These are phyloP conservation scores for Drosophila villosipedis DNA, from an alignment of 2,888 invertebrate species.

Conservation along the genomic window DNA sequence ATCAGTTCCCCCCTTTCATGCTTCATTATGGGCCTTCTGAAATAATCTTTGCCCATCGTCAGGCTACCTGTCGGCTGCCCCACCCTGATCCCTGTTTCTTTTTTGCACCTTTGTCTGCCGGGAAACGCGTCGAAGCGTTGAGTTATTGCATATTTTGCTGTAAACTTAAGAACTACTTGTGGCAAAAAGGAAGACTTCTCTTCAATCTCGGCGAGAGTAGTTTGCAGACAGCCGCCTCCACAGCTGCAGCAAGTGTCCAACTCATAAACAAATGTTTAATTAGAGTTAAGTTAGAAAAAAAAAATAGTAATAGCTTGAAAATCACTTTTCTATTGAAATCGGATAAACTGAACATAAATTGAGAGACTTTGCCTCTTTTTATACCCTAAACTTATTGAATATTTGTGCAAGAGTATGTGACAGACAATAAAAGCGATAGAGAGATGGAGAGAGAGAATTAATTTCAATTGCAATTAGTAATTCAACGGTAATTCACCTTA, in stretches of 20 bases:
- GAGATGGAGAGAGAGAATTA: too few species aligned
- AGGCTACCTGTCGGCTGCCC: conserved; percentile 24
- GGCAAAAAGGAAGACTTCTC: not conserved
- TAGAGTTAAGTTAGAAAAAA: conserved; percentile 73
- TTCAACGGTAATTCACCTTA: not conserved
- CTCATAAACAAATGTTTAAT: conserved; percentile 65
- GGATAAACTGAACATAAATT: not conserved
- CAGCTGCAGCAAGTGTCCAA: conserved; percentile 3
- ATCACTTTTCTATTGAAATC: conserved; percentile 65
- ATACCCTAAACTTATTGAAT: not conserved
- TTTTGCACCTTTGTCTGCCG: conserved; percentile 40
- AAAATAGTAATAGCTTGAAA: conserved; percentile 21
- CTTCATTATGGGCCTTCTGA: conserved; percentile 67
- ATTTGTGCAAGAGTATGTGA: not conserved
- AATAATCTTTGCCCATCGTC: conserved; percentile 37
- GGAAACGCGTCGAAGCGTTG: conserved; percentile 25
- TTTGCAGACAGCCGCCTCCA: conserved; percentile 7
- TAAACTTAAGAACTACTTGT: conserved; percentile 10
- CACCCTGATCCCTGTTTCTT: not conserved
- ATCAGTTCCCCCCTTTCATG: conserved; percentile 49
- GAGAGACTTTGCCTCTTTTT: conserved; percentile 42
- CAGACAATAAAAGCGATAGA: too few species aligned
- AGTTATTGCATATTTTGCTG: conserved; percentile 49
- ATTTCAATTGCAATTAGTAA: too few species aligned
- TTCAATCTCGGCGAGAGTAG: conserved; percentile 1